Evolutionary conservation across 2,888 invertebrate species (phyloP), one percentile per base, ranked within the genome.

Genomic region (Aplocera efformata): DNA sequence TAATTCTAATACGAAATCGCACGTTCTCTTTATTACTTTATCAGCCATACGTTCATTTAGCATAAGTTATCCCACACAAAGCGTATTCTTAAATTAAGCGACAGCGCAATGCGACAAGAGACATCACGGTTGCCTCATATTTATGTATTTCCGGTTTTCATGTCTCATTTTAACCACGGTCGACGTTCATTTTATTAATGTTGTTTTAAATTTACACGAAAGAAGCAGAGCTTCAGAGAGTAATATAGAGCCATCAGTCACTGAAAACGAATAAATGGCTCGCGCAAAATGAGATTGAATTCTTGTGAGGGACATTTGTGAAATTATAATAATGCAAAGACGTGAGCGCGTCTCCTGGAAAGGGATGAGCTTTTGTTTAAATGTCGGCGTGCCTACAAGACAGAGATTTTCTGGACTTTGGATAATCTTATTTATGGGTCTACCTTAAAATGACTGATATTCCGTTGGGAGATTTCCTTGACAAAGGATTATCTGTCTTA

Each of bases 1-100:
- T 36, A 42, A 35, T 28, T 43, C 41, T 38, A 31, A 40, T 42
- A 39, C 47, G 38, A 52, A 46, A 44, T 26, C 40, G 40, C 42
- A 44, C 48, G 50, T 54, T 63, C 53, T 42, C 46, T 28, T 56
- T 53, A 56, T 63, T 60, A 52, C 50, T 32, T 58, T 67, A 57
- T 57, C 30, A 51, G 41, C 32, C 45, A 46, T 53, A 49, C 44
- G 45, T 44, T n/a, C 58, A 49, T 55, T 62, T 60, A 64, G 63
- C 60, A 63, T 42, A 57, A 57, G 67, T 61, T 53, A 49, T 55
- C 52, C 52, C 57, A 59, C 55, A 63, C 67, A 67, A 65, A 66
- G 60, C 31, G 28, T 27, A 23, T 38, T 34, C n/a, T 11, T 20
- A 27, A 32, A 36, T 44, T 32, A 9, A 26, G 29, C 33, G 51